Base-by-base conservation (phyloP, 2,797 vertebrate genomes). In the Gallirallus australis region DNA sequence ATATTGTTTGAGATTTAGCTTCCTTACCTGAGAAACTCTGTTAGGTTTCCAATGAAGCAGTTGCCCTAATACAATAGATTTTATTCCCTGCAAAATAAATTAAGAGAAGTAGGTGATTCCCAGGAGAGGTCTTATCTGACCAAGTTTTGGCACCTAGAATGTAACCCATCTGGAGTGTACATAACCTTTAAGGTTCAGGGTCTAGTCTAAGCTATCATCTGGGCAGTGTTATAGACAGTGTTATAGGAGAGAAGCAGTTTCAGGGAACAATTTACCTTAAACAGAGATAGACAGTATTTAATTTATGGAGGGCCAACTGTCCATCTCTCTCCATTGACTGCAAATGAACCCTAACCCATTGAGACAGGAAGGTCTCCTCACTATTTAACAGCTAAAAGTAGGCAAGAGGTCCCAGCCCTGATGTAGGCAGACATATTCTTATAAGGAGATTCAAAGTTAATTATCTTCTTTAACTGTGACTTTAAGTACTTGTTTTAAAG, bases 291-390 rank as follows among this genome's bases (percentile, higher is more conserved):
- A 17, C 18, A 4, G 13, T 54, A 15, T 63, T 72, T 61, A 47
- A 37, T 72, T 10, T 40, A 15, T 15, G 5, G 16, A 6, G 24
- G 4, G 10, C 6, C 66, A 90, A 4, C 8, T 86, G 11, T 13
- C 27, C 5, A 0, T 48, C 68, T 71, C n/a, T 64, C 23, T 69
- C 31, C 14, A 25, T 0, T 66, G 64, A 19, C 18, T 82, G 10
- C 20, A 47, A 56, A 35, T 17, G 28, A 53, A 20, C 13, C 0
- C 9, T 64, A 50, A 14, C 7, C 35, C 24, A 19, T 7, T 23
- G 13, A 3, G 33, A 30, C 5, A n/a, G 23, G 9, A 0, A 5
- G 42, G 6, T 21, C 23, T 84, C 12, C 7, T 48, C 18, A 23
- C 3, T 50, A 15, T 4, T 19, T 61, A 86, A 61, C 11, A 82